Evolutionary conservation across 2,797 vertebrate genomes (phyloP).

Genomic region (Pipistrellus nathusii): DNA sequence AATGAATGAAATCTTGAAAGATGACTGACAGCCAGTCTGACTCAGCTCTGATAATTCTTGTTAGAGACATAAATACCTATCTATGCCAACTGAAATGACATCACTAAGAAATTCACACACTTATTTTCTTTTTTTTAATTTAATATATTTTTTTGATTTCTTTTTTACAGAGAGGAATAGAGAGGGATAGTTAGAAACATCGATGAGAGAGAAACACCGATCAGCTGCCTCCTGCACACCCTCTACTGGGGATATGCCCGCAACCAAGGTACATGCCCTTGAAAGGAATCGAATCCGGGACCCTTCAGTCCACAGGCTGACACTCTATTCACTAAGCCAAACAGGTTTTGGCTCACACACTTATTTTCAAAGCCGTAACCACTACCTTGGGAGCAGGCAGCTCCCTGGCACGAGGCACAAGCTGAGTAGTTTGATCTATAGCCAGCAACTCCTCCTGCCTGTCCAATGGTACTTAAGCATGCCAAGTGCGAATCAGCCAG

Average conservation of each 20-base stretch:
- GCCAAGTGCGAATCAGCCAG: background rate
- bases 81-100: conserved; percentile 56
- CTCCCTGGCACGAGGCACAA: conserved; percentile 42
- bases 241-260: too few relatives aligned
- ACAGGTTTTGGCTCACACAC: background rate
- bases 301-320: too few relatives aligned
- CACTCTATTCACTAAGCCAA: too few relatives aligned
- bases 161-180: too few relatives aligned
- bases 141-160: too few relatives aligned
- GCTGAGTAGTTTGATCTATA: conserved; percentile 10
- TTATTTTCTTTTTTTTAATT: too few relatives aligned
- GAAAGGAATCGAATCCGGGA: too few relatives aligned
- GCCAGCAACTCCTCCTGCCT: conserved; percentile 55
- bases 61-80: conserved; percentile 68
- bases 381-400: conserved; percentile 33
- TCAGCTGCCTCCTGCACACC: too few relatives aligned
- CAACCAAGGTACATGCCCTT: too few relatives aligned
- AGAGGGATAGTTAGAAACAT: too few relatives aligned
- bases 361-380: conserved; percentile 66
- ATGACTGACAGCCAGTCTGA: conserved; percentile 63
- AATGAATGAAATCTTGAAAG: conserved; percentile 73
- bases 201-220: too few relatives aligned
- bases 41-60: conserved; percentile 28
- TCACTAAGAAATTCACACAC: conserved; percentile 56
- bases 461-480: background rate